These are phyloP conservation scores for Camptogramma bilineatum DNA, from an alignment of 2,888 invertebrate species.

Conservation along the genomic window DNA sequence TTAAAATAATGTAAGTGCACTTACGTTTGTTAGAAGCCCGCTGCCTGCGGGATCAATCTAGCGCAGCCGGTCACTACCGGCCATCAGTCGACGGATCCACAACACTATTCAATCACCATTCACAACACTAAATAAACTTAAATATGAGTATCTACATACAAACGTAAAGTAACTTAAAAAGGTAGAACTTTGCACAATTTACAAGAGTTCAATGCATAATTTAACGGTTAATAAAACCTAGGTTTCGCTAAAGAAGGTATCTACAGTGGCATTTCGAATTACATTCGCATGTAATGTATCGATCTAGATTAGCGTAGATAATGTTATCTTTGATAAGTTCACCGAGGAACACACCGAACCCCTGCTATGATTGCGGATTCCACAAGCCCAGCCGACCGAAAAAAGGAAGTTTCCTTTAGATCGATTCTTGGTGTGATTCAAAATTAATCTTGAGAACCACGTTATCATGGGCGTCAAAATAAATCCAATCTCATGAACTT, in stretches of 20 bases:
- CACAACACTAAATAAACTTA: slow-evolving; percentile 32
- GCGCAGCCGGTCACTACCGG: slow-evolving; percentile 64
- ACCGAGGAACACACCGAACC: slow-evolving; percentile 46
- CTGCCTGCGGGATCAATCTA: slow-evolving; percentile 74
- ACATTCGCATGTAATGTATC: slow-evolving; percentile 62
- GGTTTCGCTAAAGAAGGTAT: slow-evolving; percentile 14
- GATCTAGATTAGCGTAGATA: slow-evolving; percentile 68
- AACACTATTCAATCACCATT: slow-evolving; percentile 51
- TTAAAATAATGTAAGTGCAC: slow-evolving; percentile 48
- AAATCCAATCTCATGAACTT: too few species aligned
- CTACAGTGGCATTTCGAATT: slow-evolving; percentile 45
- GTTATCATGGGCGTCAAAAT: slow-evolving; percentile 1
- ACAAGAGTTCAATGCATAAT: background rate
- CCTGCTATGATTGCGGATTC: slow-evolving; percentile 52
- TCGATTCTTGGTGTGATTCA: background rate
- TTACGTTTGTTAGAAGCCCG: slow-evolving; percentile 66
- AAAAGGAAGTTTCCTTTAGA: background rate
- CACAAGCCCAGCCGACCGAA: background rate
- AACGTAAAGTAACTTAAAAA: background rate
- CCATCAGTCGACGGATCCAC: slow-evolving; percentile 59
- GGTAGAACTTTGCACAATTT: background rate
- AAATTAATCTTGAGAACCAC: slow-evolving; percentile 5
- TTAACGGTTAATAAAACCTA: background rate
- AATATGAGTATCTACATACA: background rate
- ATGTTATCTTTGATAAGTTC: slow-evolving; percentile 63